phyloP scores from a whole-genome alignment of 2,797 vertebrate genomes.

The Helostoma temminkii region DNA sequence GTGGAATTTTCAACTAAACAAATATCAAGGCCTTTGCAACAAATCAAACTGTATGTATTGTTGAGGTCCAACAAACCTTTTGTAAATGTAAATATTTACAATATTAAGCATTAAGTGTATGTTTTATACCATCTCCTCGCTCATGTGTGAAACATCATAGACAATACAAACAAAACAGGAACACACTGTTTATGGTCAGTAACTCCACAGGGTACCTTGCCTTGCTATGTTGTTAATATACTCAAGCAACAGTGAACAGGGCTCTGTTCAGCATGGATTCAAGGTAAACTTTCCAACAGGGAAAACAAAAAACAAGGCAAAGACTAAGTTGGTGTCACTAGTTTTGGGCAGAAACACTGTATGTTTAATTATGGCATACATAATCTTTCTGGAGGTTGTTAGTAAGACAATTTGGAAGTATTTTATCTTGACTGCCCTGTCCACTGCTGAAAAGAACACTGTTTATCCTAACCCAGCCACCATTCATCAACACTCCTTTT shows the following conservation, averaged over 20 bases:
- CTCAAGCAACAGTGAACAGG: conserved; percentile 30
- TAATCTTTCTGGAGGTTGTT: neutral
- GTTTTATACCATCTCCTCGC: neutral
- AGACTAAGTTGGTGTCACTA: neutral
- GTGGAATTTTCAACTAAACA: conserved; percentile 31
- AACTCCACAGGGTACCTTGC: conserved; percentile 37
- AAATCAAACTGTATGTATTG: neutral
- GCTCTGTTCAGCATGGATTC: conserved; percentile 44
- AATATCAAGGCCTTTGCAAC: neutral
- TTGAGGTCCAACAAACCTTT: neutral
- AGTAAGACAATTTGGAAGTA: neutral
- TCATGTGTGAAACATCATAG: neutral
- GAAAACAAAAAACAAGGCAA: neutral
- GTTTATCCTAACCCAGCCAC: conserved; percentile 45
- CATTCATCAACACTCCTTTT: conserved; percentile 23
- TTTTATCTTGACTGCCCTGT: neutral
- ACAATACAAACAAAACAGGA: neutral
- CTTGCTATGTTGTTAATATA: conserved; percentile 16
- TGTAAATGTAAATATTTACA: neutral
- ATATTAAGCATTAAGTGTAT: neutral
- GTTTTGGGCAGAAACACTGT: neutral
- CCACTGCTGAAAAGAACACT: conserved; percentile 43
- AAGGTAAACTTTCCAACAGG: conserved; percentile 1
- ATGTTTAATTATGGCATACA: neutral
- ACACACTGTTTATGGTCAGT: neutral